These are phyloP conservation scores for Pristiophorus japonicus DNA, from an alignment of 2,113 vertebrate genomes.

Conservation along the genomic window DNA sequence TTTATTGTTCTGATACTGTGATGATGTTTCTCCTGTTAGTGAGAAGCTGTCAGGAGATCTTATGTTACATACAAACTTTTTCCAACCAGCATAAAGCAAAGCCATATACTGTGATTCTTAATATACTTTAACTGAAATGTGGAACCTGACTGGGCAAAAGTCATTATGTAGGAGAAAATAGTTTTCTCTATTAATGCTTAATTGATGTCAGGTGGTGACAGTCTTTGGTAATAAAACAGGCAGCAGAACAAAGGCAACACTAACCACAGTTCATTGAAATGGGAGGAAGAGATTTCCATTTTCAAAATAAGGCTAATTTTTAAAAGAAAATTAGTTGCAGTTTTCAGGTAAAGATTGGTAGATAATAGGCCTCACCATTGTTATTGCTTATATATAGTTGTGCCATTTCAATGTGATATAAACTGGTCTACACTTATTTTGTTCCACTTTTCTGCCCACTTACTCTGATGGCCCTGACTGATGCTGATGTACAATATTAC, in stretches of 20 bases:
- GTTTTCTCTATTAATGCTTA: background rate
- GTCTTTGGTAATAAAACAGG: background rate
- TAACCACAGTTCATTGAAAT: background rate
- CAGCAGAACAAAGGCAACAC: background rate
- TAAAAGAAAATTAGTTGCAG: background rate
- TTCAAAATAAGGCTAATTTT: background rate
- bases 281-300: background rate
- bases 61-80: background rate
- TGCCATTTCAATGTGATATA: background rate
- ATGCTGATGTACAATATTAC: background rate
- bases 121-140: background rate
- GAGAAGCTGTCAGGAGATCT: background rate
- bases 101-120: background rate
- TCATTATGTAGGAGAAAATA: background rate
- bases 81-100: background rate
- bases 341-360: background rate
- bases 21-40: background rate
- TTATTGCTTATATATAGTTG: background rate
- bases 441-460: background rate
- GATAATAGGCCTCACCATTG: background rate
- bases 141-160: background rate
- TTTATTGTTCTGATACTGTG: background rate
- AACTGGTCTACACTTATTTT: background rate
- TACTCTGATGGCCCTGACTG: background rate
- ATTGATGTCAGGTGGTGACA: constrained; percentile 7